Percentiles rank a stretch among this genome's conserved stretches.
phyloP scores from a whole-genome alignment of 2,888 invertebrate genomes.

The Crocallis elinguaria region DNA sequence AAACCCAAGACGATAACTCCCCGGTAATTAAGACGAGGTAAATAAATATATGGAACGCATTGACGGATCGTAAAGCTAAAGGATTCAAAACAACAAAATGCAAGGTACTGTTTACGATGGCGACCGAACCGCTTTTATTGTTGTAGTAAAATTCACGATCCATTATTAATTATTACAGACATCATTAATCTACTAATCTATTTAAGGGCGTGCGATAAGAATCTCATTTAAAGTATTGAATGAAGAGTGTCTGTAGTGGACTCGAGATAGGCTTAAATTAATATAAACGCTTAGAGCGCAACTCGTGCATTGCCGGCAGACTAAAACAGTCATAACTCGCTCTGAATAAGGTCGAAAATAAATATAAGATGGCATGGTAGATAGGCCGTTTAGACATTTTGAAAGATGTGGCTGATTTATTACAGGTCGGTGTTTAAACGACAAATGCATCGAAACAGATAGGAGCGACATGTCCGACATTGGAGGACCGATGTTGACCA shows the following conservation, averaged over 20 bases:
- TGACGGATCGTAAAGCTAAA: conserved; percentile 81
- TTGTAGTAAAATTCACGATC: conserved; percentile 84
- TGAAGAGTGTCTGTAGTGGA: conserved; percentile 84
- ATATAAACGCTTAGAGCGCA: conserved; percentile 39
- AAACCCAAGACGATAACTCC: conserved; percentile 71
- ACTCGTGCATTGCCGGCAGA: conserved; percentile 26
- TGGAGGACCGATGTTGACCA: conserved; percentile 81
- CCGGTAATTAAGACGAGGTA: conserved; percentile 79
- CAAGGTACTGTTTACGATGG: conserved; percentile 77
- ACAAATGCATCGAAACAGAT: conserved; percentile 85
- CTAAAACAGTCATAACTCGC: conserved; percentile 17
- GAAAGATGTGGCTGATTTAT: conserved; percentile 75
- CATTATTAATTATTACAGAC: conserved; percentile 85
- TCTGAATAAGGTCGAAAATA: conserved; percentile 34
- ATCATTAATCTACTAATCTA: conserved; percentile 85
- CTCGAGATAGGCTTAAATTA: conserved; percentile 83
- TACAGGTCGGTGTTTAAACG: conserved; percentile 85
- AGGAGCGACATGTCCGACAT: conserved; percentile 84
- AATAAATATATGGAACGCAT: conserved; percentile 80
- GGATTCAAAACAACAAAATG: conserved; percentile 81
- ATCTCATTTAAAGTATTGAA: conserved; percentile 85
- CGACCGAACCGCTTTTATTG: conserved; percentile 80
- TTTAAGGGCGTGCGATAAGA: conserved; percentile 84
- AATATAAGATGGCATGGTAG: conserved; percentile 15
- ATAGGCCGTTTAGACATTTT: conserved; percentile 44